Percentiles rank a stretch among this genome's conserved stretches.
Evolutionary conservation across 2,113 vertebrate genomes (phyloP).

Genomic region (Butorides virescens): DNA sequence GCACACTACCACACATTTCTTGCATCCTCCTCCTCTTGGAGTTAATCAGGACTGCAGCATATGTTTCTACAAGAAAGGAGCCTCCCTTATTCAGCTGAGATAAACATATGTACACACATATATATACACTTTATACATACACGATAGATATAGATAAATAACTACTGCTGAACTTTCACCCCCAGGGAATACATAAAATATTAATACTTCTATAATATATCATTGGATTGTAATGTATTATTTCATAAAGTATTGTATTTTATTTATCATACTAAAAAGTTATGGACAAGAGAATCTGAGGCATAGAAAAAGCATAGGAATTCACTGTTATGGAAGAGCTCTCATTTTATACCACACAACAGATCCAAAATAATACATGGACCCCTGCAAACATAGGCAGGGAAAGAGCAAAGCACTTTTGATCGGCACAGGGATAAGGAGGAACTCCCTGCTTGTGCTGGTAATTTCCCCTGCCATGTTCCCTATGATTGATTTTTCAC

Average conservation of each 20-base stretch:
- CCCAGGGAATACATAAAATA: background rate
- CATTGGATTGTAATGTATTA: background rate
- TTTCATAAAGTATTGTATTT: background rate
- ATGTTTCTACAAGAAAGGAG: background rate
- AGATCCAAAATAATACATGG: background rate
- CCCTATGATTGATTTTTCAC: constrained; percentile 7
- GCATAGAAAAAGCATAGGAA: background rate
- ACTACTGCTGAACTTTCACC: background rate
- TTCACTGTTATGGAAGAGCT: background rate
- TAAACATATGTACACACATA: background rate
- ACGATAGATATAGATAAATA: background rate
- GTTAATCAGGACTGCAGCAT: background rate
- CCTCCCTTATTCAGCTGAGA: background rate
- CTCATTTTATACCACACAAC: background rate
- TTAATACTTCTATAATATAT: background rate
- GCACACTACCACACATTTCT: fast-evolving
- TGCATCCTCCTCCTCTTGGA: background rate
- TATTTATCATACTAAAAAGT: background rate
- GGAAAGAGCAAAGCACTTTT: background rate
- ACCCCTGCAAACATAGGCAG: background rate
- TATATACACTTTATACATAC: background rate
- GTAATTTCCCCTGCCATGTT: background rate
- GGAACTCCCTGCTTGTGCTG: background rate
- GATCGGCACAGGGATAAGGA: background rate
- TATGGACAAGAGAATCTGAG: background rate